A percentile compares a stretch with the other conserved stretches of the same genome.
phyloP scores from a whole-genome alignment of 1,140 invertebrate species.

The Dryas iulia region DNA sequence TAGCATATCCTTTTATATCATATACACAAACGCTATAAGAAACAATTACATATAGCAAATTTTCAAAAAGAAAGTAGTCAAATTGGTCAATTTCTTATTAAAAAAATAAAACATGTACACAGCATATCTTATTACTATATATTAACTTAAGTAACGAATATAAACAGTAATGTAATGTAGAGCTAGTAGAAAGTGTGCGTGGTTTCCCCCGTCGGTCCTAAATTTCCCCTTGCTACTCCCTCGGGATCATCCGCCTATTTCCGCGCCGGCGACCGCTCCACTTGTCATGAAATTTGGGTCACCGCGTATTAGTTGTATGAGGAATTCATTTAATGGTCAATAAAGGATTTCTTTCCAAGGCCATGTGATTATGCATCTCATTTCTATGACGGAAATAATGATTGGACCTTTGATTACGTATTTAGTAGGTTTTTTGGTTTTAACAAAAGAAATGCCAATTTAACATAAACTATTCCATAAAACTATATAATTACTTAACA shows the following conservation, averaged over 20 bases:
- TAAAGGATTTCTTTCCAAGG: slow-evolving; percentile 20
- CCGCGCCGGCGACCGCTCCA: slow-evolving; percentile 47
- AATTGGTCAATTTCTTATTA: not conserved
- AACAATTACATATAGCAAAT: too few species aligned
- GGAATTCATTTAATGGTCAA: slow-evolving; percentile 50
- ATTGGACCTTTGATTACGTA: not conserved
- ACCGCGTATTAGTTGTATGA: slow-evolving; percentile 62
- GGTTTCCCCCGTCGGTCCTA: slow-evolving; percentile 46
- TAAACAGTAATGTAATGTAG: slow-evolving; percentile 10
- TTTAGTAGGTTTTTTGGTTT: not conserved
- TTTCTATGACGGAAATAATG: not conserved
- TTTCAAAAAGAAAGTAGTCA: not conserved
- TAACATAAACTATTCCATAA: not conserved
- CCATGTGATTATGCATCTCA: not conserved
- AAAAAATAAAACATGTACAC: not conserved
- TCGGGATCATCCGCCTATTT: slow-evolving; percentile 58
- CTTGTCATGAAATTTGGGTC: slow-evolving; percentile 69
- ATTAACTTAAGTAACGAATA: not conserved
- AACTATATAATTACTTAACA: slow-evolving; percentile 22
- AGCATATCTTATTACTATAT: not conserved
- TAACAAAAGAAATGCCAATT: not conserved
- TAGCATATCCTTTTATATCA: too few species aligned
- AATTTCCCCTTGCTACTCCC: slow-evolving; percentile 48
- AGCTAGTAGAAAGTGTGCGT: slow-evolving; percentile 25
- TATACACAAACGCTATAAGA: too few species aligned